These are phyloP conservation scores for Cyrtonyx montezumae DNA, from an alignment of 2,113 vertebrate genomes.

Conservation along the genomic window DNA sequence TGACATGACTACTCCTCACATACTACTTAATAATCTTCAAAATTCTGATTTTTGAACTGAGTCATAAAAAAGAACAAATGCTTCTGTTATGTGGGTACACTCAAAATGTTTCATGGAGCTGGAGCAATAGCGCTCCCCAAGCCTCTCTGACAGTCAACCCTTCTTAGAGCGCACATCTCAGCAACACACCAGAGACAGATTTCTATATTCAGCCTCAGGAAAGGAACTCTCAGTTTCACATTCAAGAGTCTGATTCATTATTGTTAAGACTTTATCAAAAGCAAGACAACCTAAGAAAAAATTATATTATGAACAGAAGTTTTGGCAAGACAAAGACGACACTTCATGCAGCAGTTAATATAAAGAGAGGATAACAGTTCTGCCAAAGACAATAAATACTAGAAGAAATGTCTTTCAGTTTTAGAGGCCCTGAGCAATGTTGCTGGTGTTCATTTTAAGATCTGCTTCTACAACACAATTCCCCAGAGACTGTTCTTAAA, in stretches of 20 bases:
- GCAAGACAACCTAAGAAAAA: slow-evolving; percentile 27
- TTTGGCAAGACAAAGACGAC: slow-evolving; percentile 49
- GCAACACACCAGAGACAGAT: background rate
- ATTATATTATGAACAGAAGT: slow-evolving; percentile 43
- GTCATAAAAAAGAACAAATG: background rate
- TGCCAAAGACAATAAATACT: slow-evolving; percentile 71
- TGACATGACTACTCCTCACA: background rate
- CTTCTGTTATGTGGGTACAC: background rate
- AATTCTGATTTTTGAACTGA: background rate
- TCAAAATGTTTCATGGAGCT: background rate
- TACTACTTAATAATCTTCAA: background rate
- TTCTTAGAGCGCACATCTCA: background rate
- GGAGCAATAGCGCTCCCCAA: background rate
- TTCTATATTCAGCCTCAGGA: background rate
- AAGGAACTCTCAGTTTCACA: background rate
- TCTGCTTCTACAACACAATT: slow-evolving; percentile 33
- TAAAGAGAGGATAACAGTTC: slow-evolving; percentile 36
- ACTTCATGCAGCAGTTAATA: slow-evolving; percentile 60
- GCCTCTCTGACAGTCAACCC: background rate
- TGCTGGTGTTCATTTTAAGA: slow-evolving; percentile 51
- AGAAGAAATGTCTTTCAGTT: slow-evolving; percentile 50
- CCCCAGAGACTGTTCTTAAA: slow-evolving; percentile 8
- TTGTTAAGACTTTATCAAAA: slow-evolving; percentile 47
- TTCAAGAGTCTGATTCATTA: background rate
- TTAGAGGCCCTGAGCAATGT: slow-evolving; percentile 43